phyloP scores from a whole-genome alignment of 2,113 vertebrate species.

The Mungos mungo region DNA sequence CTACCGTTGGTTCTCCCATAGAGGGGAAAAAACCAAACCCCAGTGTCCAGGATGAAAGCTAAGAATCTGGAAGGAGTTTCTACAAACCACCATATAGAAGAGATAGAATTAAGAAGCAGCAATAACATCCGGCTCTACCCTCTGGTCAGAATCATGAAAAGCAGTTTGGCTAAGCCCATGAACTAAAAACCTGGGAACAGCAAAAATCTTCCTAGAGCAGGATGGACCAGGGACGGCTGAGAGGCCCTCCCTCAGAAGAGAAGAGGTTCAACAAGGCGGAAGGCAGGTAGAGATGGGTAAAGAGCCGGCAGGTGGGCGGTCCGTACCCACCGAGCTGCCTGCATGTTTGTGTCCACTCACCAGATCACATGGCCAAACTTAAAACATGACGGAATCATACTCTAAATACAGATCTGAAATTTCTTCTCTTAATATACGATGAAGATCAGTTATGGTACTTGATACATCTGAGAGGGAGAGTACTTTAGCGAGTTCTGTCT shows the following conservation, averaged over 20 bases:
- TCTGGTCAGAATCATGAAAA: background rate
- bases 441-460: background rate
- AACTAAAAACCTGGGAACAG: background rate
- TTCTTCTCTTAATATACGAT: background rate
- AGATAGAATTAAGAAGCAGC: background rate
- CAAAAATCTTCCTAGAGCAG: background rate
- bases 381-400: background rate
- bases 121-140: background rate
- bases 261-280: background rate
- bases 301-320: background rate
- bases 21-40: too few species aligned
- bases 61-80: constrained; percentile 4
- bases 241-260: background rate
- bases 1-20: background rate
- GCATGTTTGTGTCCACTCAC: background rate
- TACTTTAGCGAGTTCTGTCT: background rate
- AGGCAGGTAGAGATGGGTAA: background rate
- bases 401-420: background rate
- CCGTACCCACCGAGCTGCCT: background rate
- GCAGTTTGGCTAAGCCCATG: background rate
- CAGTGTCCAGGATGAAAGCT: background rate
- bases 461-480: background rate
- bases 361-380: background rate
- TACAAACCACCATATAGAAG: background rate
- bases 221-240: background rate